A percentile compares a stretch with the other conserved stretches of the same genome.
phyloP scores from a whole-genome alignment of 2,113 vertebrate genomes.

The Kobus ellipsiprymnus region DNA sequence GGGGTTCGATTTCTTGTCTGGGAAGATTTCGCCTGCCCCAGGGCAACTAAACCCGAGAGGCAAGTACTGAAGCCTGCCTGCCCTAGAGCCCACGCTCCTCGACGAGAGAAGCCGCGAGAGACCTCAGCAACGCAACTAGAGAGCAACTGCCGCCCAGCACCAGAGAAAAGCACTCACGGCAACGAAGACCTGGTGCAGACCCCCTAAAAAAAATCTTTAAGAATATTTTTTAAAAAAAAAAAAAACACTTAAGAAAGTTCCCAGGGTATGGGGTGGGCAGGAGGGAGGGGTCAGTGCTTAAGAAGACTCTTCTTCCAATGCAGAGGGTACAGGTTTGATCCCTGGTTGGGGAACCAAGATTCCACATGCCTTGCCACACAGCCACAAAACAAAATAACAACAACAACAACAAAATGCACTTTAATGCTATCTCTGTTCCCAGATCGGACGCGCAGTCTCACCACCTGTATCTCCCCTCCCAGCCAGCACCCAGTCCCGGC shows the following conservation, averaged over 20 bases:
- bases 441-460: neutral
- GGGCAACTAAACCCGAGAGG: neutral
- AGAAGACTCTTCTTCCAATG: neutral
- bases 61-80: neutral
- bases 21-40: neutral
- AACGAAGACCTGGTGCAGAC: neutral
- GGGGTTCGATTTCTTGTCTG: neutral
- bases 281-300: neutral
- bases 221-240: neutral
- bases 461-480: neutral
- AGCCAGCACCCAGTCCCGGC: neutral
- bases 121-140: neutral
- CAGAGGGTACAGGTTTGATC: neutral
- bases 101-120: accelerated
- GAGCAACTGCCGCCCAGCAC: accelerated
- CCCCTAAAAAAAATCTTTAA: neutral
- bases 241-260: neutral
- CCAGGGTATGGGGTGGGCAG: neutral
- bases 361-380: neutral
- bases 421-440: neutral
- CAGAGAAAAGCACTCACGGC: neutral
- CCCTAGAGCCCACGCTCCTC: neutral
- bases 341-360: neutral
- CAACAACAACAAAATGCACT: neutral
- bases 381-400: neutral